Evolutionary conservation across 2,113 vertebrate species (phyloP).

Genomic region (Columba livia): DNA sequence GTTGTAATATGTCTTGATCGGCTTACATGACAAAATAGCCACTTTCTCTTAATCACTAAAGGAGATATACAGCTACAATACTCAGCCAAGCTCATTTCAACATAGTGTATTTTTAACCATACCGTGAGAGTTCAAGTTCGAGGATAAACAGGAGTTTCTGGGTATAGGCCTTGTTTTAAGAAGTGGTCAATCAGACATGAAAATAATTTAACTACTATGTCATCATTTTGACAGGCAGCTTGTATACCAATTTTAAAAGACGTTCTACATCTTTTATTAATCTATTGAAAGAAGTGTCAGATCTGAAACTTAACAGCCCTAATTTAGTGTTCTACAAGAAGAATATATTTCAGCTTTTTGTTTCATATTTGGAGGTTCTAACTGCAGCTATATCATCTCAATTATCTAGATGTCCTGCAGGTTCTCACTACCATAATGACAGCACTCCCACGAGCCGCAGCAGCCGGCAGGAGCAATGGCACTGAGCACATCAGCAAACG

Average conservation of each 20-base stretch:
- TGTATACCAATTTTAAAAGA: not conserved
- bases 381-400: not conserved
- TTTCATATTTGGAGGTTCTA: not conserved
- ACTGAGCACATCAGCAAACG: conserved; percentile 79
- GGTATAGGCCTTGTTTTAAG: not conserved
- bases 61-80: not conserved
- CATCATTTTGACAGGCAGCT: conserved; percentile 62
- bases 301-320: not conserved
- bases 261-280: not conserved
- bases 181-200: conserved; percentile 60
- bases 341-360: not conserved
- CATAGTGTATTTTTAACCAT: not conserved
- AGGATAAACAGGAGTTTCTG: not conserved
- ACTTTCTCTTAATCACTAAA: not conserved
- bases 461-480: not conserved
- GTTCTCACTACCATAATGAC: not conserved
- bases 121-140: not conserved
- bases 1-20: not conserved
- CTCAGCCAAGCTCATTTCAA: not conserved
- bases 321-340: not conserved
- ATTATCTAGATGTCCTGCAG: not conserved
- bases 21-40: not conserved
- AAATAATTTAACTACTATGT: conserved; percentile 17
- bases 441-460: not conserved
- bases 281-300: not conserved